phyloP scores from a whole-genome alignment of 2,888 invertebrate species.

The Diloba caeruleocephala region DNA sequence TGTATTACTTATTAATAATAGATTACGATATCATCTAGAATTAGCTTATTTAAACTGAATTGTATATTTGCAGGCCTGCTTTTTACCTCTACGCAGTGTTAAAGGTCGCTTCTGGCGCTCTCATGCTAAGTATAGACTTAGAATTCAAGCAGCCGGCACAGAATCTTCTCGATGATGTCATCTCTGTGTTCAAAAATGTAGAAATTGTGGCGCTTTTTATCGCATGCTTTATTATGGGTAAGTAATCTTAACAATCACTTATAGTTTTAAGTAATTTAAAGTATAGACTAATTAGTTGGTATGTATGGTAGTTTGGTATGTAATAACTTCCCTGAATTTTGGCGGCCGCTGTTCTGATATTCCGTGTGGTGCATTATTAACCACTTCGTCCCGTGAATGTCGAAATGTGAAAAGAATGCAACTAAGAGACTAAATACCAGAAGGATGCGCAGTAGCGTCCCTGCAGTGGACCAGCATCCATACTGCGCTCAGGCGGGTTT shows the following conservation, averaged over 20 bases:
- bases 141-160: conserved; percentile 93
- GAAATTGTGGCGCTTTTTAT: conserved; percentile 93
- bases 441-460: no score
- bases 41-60: background rate
- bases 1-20: no score
- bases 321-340: no score
- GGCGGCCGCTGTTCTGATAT: no score
- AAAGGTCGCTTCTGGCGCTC: conserved; percentile 90
- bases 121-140: conserved; percentile 92
- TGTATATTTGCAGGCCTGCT: conserved; percentile 90
- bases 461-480: no score
- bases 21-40: background rate
- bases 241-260: conserved; percentile 52
- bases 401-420: no score
- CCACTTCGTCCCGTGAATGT: no score
- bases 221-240: conserved; percentile 92
- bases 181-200: conserved; percentile 91
- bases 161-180: conserved; percentile 92
- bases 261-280: background rate
- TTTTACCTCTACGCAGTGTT: conserved; percentile 93
- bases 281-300: background rate
- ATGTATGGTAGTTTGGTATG: no score
- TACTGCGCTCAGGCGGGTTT: no score
- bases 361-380: no score
- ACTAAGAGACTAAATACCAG: no score